phyloP scores from a whole-genome alignment of 2,888 invertebrate species.

The Agonopterix heracliana region DNA sequence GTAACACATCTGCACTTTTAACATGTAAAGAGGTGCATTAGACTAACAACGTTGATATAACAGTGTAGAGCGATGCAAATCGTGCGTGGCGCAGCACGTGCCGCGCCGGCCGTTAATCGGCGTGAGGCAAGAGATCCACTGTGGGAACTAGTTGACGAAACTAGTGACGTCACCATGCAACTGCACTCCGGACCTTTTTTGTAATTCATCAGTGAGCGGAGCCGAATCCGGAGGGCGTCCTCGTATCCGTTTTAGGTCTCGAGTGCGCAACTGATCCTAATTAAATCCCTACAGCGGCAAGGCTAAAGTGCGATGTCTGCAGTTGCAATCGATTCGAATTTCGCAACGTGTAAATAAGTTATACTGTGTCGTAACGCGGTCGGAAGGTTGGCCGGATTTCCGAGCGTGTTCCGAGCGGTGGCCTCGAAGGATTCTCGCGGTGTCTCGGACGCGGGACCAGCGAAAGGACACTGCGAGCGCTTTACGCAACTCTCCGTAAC shows the following conservation, averaged over 20 bases:
- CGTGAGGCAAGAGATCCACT: constrained; percentile 39
- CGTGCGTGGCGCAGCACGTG: constrained; percentile 29
- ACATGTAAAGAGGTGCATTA: background rate
- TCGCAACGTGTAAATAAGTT: constrained; percentile 75
- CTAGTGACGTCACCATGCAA: constrained; percentile 47
- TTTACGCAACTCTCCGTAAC: constrained; percentile 40
- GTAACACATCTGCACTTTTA: background rate
- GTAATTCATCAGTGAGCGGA: constrained; percentile 64
- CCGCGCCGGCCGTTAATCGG: constrained; percentile 20
- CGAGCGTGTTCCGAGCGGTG: constrained; percentile 70
- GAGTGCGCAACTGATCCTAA: constrained; percentile 73
- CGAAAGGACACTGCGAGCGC: constrained; percentile 46
- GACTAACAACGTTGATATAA: background rate
- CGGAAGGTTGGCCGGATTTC: constrained; percentile 77
- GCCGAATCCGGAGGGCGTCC: constrained; percentile 61
- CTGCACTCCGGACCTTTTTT: constrained; percentile 54
- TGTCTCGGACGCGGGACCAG: constrained; percentile 50
- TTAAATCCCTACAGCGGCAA: constrained; percentile 73
- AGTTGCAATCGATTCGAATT: constrained; percentile 75
- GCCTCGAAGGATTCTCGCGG: constrained; percentile 71
- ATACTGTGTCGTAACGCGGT: constrained; percentile 72
- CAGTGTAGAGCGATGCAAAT: background rate
- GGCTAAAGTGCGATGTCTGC: constrained; percentile 73
- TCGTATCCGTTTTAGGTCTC: constrained; percentile 71
- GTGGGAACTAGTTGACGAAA: constrained; percentile 61